A percentile compares a stretch with the other conserved stretches of the same genome.
Evolutionary conservation across 2,113 vertebrate species (phyloP).

Genomic region (Collichthys lucidus): DNA sequence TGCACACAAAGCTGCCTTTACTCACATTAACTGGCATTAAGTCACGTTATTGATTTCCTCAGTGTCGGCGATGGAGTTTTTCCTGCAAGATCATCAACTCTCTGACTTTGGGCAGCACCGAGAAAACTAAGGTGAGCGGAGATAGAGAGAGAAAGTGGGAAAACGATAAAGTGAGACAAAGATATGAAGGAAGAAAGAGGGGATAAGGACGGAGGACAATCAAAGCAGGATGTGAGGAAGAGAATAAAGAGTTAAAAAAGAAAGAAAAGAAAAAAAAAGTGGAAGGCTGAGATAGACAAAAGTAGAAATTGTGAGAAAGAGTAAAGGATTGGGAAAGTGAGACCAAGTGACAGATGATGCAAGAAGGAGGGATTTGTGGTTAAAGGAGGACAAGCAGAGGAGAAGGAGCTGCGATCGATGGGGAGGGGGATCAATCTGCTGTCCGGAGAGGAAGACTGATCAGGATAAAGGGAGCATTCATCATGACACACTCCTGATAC

Average conservation of each 20-base stretch:
- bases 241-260: not conserved
- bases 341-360: slow-evolving; percentile 40
- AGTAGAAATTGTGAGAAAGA: not conserved
- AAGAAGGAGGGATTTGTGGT: slow-evolving; percentile 40
- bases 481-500: slow-evolving; percentile 49
- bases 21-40: slow-evolving; percentile 39
- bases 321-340: not conserved
- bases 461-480: slow-evolving; percentile 45
- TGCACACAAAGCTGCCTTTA: slow-evolving; percentile 17
- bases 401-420: slow-evolving; percentile 47
- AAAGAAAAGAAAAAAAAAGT: too few species aligned
- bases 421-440: slow-evolving; percentile 51
- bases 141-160: not conserved
- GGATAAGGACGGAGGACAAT: not conserved
- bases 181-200: not conserved
- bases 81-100: slow-evolving; percentile 53
- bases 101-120: slow-evolving; percentile 44
- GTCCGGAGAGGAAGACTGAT: slow-evolving; percentile 62
- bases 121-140: slow-evolving; percentile 1
- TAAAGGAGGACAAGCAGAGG: slow-evolving; percentile 35
- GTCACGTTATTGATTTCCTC: slow-evolving; percentile 46
- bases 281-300: not conserved
- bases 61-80: slow-evolving; percentile 37
- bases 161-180: not conserved
- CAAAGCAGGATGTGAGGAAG: not conserved